Evolutionary conservation across 2,888 invertebrate genomes (phyloP).

Genomic region (Rhingia rostrata): DNA sequence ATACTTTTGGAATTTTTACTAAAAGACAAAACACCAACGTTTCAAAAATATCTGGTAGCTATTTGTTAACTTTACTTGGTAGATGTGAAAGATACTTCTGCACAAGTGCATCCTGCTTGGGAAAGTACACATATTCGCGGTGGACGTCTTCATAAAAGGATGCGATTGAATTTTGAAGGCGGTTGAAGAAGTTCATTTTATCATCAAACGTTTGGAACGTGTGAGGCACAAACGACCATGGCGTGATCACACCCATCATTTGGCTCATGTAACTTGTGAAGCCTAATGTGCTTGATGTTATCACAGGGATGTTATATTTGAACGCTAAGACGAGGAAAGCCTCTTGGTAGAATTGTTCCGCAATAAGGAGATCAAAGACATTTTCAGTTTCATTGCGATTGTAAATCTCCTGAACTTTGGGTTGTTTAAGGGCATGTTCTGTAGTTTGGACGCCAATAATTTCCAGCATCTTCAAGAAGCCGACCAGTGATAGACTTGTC

Average conservation of each 20-base stretch:
- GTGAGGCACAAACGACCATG: constrained; percentile 84
- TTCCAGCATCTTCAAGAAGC: constrained; percentile 79
- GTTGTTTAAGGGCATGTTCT: constrained; percentile 80
- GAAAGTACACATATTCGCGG: constrained; percentile 79
- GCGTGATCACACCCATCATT: constrained; percentile 83
- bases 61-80: constrained; percentile 75
- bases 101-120: constrained; percentile 81
- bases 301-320: constrained; percentile 82
- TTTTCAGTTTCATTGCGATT: constrained; percentile 76
- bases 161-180: constrained; percentile 84
- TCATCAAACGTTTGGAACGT: constrained; percentile 83
- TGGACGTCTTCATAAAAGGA: constrained; percentile 80
- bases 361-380: constrained; percentile 83
- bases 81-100: constrained; percentile 79
- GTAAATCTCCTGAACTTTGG: constrained; percentile 80
- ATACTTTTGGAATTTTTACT: constrained; percentile 81
- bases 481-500: constrained; percentile 77
- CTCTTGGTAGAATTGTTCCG: constrained; percentile 83
- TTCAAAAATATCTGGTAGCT: neutral
- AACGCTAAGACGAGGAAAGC: constrained; percentile 82
- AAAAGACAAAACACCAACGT: constrained; percentile 17
- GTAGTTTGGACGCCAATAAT: constrained; percentile 79
- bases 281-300: constrained; percentile 82
- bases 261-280: constrained; percentile 83
- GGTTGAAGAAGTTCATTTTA: constrained; percentile 84